Evolutionary conservation across 35 echinoderm and acorn worm genomes (phyloP).

Genomic region (Ophiothrix spiculata): DNA sequence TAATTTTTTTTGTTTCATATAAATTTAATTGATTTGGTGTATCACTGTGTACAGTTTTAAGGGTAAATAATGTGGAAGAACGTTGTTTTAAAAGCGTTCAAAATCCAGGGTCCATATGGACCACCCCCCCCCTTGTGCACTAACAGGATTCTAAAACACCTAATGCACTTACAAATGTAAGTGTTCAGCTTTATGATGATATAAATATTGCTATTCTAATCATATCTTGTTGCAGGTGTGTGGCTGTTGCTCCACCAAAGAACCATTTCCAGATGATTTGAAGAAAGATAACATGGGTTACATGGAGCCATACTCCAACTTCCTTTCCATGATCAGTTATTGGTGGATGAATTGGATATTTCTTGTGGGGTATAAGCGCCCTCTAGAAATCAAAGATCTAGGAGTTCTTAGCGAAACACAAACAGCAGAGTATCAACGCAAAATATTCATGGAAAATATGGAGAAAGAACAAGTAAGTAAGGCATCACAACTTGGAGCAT

Average conservation of each 20-base stretch:
- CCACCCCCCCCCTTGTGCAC: too few species aligned
- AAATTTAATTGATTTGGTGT: too few species aligned
- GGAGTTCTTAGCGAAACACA: conserved; percentile 59
- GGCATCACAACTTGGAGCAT: too few species aligned
- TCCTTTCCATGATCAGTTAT: conserved; percentile 60
- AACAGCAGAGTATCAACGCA: conserved; percentile 57
- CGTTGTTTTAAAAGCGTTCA: too few species aligned
- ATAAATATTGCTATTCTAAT: background rate
- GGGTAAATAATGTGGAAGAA: too few species aligned
- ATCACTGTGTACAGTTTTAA: too few species aligned
- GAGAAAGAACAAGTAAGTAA: conserved; percentile 72
- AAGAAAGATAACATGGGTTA: conserved; percentile 72
- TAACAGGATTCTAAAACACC: too few species aligned
- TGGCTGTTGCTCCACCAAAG: conserved; percentile 16
- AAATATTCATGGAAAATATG: conserved; percentile 56
- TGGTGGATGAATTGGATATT: conserved; percentile 95
- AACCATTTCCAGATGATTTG: conserved; percentile 67
- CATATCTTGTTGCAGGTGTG: conserved; percentile 5
- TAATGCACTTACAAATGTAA: too few species aligned
- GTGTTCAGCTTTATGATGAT: too few species aligned
- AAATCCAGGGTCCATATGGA: too few species aligned
- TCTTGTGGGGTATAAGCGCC: conserved; percentile 62
- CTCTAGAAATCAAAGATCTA: conserved; percentile 74
- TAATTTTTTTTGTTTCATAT: too few species aligned
- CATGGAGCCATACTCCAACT: conserved; percentile 71